Conservation (phyloP, 1,140 invertebrate species). For the Acromyrmex echinatior region DNA sequence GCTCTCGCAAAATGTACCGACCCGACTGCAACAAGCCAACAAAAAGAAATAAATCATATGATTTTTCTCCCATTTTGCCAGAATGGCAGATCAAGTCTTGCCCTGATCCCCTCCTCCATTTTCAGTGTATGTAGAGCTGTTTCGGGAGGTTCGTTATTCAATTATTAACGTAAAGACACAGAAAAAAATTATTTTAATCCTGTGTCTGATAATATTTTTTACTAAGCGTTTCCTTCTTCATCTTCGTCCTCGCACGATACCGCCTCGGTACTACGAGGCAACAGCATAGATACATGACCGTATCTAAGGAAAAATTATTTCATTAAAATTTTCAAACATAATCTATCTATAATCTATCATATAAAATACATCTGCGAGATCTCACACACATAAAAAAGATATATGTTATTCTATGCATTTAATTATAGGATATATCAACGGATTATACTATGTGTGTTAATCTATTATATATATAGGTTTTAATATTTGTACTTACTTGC, state of each 20-base stretch:
- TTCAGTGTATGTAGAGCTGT: conserved; percentile 55
- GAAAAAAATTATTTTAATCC: conserved; percentile 55
- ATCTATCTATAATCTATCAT: neutral
- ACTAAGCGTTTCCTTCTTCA: conserved; percentile 82
- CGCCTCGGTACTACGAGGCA: conserved; percentile 82
- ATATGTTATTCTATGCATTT: neutral
- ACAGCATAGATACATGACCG: conserved; percentile 82
- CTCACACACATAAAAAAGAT: neutral
- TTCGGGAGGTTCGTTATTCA: conserved; percentile 79
- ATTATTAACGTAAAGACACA: conserved; percentile 61
- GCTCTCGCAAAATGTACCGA: conserved; percentile 60
- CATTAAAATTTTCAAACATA: conserved; percentile 6
- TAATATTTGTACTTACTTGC: conserved; percentile 84
- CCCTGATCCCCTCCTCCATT: conserved; percentile 78
- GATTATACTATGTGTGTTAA: conserved; percentile 9
- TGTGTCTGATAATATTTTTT: conserved; percentile 49
- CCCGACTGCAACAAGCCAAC: conserved; percentile 69
- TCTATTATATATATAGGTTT: neutral
- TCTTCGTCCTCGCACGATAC: conserved; percentile 78
- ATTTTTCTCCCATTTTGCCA: conserved; percentile 68
- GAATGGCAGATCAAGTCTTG: conserved; percentile 79
- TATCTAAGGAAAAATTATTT: conserved; percentile 76
- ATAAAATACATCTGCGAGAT: neutral
- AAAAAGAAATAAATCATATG: conserved; percentile 71
- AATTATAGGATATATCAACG: conserved; percentile 21